Base-by-base conservation (phyloP, 2,797 vertebrate genomes). In the Paratrypauchen microcephalus region DNA sequence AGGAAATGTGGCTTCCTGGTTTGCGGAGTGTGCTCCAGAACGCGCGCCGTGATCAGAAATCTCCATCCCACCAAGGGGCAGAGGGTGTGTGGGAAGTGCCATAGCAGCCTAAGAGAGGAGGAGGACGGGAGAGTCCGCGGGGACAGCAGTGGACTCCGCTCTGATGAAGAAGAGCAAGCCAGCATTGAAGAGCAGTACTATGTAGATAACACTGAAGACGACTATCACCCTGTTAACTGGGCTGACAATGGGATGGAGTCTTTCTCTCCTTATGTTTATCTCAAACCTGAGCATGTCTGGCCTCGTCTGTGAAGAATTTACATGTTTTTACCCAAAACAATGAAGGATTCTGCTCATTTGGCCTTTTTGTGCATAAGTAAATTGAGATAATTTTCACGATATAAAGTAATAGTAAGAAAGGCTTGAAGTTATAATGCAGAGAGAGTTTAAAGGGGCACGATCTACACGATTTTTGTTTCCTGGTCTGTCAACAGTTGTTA, bases 1-100 rank as follows among this genome's bases (percentile, higher is more conserved):
- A 91, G 97, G 11, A 91, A 91, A 61, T 98, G 97, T 0, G 96
- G 97, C 81, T 97, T 95, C 2, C 86, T 97, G 1, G 95, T 97
- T 2, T 98, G 97, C 0, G 88, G 82, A 0, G 71, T 91, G 4
- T 98, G 97, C 87, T 98, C 96, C 19, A 90, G 92, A 12, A 78
- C 82, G 15, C 88, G 93, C 18, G 94, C 93, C 4, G 55, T 97
- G 45, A 91, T 97, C 68, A 73, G 72, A 0, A 84, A 94, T 57
- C 93, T 97, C 47, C 72, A 87, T 68, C 94, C 94, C 0, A 83
- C 92, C 15, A 96, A 94, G 77, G 87, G 88, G 0, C 66, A 95
- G 39, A 88, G 96, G 3, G 93, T 98, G 66, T 98, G 96, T 87
- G 68, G 39, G 63, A 73, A 86, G 28, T 98, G 96, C 85, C 90